These are phyloP conservation scores for Lepidotrigona ventralis DNA, from an alignment of 1,140 invertebrate genomes.

Conservation along the genomic window DNA sequence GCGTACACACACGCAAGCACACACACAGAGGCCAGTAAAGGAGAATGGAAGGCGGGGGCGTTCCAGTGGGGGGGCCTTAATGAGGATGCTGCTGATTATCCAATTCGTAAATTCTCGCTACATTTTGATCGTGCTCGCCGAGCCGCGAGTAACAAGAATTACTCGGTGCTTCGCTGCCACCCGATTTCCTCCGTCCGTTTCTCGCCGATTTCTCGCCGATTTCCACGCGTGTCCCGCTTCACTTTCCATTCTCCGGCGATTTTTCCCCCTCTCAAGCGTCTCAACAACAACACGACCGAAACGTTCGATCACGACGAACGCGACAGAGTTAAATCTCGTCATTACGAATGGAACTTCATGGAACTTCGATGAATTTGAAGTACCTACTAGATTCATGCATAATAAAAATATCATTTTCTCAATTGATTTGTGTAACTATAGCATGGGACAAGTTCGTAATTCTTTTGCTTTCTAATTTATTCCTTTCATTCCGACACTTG, in stretches of 20 bases:
- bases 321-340: too few species aligned
- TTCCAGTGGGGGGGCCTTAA: slow-evolving; percentile 77
- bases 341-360: too few species aligned
- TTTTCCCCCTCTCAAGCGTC: not conserved
- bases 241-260: too few species aligned
- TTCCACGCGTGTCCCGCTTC: not conserved
- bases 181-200: slow-evolving; percentile 36
- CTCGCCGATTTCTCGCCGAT: not conserved
- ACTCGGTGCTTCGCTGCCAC: slow-evolving; percentile 29
- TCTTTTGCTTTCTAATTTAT: too few species aligned
- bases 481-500: too few species aligned
- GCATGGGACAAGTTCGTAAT: too few species aligned
- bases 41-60: slow-evolving; percentile 77
- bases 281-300: too few species aligned
- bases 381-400: too few species aligned
- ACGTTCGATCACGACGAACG: not conserved
- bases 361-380: too few species aligned
- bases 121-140: slow-evolving; percentile 77
- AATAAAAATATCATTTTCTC: too few species aligned
- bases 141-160: slow-evolving; percentile 74
- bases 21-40: slow-evolving; percentile 48
- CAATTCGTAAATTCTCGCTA: slow-evolving; percentile 81
- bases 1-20: slow-evolving; percentile 16
- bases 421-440: too few species aligned
- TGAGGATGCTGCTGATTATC: slow-evolving; percentile 81